Conservation (phyloP, 2,888 invertebrate species). For the Celastrina argiolus region DNA sequence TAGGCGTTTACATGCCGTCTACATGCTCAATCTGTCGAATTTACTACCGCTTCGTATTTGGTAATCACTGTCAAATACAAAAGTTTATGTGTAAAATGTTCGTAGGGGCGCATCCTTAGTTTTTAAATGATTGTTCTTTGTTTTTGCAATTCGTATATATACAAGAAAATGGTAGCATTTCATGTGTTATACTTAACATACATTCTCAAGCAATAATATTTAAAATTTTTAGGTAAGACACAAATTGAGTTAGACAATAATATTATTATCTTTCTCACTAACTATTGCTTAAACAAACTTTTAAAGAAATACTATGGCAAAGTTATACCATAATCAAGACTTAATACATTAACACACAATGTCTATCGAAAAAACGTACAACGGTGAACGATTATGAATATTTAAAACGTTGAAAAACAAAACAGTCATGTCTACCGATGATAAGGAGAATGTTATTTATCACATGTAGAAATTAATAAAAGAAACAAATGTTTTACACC, state of each 20-base stretch:
- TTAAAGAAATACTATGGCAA: background rate
- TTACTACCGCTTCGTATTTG: background rate
- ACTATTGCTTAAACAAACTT: no score
- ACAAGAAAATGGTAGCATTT: no score
- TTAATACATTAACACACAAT: background rate
- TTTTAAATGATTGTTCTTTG: background rate
- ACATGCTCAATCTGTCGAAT: background rate
- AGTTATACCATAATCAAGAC: background rate
- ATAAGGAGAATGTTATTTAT: slow-evolving; percentile 1
- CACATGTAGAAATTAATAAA: background rate
- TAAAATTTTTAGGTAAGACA: no score
- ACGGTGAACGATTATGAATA: slow-evolving; percentile 2
- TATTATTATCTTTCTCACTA: no score
- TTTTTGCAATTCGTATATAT: no score
- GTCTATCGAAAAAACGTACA: background rate
- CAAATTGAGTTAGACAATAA: no score
- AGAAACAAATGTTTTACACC: background rate
- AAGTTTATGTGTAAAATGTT: background rate
- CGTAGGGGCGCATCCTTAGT: background rate
- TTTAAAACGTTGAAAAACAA: background rate
- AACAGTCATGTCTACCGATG: background rate
- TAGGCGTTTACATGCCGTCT: background rate
- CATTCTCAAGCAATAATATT: no score
- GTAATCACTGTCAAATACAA: background rate
- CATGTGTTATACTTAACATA: no score